These are phyloP conservation scores for Poeciliopsis turrubarensis DNA, from an alignment of 2,113 vertebrate genomes.

Conservation along the genomic window DNA sequence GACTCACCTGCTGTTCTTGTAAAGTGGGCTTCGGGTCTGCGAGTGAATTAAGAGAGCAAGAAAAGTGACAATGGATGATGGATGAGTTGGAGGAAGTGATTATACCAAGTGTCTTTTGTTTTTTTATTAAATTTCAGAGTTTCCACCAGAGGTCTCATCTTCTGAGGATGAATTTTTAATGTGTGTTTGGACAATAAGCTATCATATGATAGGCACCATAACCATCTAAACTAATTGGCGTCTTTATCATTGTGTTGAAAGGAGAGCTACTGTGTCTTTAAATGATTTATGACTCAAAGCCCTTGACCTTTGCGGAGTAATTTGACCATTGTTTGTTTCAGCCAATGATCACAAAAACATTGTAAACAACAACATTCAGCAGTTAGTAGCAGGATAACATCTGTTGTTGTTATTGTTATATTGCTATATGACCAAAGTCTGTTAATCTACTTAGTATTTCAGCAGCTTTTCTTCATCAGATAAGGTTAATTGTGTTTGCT, in stretches of 20 bases:
- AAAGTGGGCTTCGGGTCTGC: conserved; percentile 18
- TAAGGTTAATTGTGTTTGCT: not conserved
- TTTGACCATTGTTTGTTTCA: conserved; percentile 31
- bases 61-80: conserved; percentile 12
- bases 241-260: conserved; percentile 42
- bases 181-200: conserved; percentile 22
- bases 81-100: not conserved
- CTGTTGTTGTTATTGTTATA: not conserved
- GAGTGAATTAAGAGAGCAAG: not conserved
- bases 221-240: conserved; percentile 51
- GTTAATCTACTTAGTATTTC: not conserved
- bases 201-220: conserved; percentile 32
- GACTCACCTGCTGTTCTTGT: conserved; percentile 38
- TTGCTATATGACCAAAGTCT: not conserved
- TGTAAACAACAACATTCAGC: too few species aligned
- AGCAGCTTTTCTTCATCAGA: not conserved
- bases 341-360: too few species aligned
- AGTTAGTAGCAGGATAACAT: too few species aligned
- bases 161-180: conserved; percentile 41
- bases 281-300: conserved; percentile 65
- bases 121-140: conserved; percentile 7
- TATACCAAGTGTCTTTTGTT: not conserved
- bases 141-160: not conserved
- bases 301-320: conserved; percentile 33
- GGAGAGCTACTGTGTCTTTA: conserved; percentile 40